Percentiles rank a stretch among this genome's conserved stretches.
Evolutionary conservation across 2,797 vertebrate species (phyloP).

Genomic region (Acipenser transmontanus): DNA sequence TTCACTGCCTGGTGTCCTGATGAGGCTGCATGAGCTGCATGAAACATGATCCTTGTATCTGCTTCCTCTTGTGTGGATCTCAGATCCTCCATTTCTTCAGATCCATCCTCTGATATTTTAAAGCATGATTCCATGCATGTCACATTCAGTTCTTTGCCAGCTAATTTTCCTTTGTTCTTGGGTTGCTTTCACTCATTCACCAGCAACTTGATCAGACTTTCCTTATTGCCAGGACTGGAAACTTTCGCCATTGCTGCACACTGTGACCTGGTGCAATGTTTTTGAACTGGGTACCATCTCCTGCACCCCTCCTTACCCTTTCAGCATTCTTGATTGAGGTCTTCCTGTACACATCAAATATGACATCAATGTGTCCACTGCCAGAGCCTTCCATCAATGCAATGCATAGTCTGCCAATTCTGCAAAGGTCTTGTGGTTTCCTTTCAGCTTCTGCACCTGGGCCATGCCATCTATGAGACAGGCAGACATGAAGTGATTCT

Average conservation of each 20-base stretch:
- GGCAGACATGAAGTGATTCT: conserved; percentile 15
- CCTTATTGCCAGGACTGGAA: conserved; percentile 10
- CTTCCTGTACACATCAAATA: conserved; percentile 16
- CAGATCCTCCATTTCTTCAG: too few relatives aligned
- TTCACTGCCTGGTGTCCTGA: too few relatives aligned
- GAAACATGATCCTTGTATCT: too few relatives aligned
- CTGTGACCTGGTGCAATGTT: conserved; percentile 17
- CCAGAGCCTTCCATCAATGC: neutral
- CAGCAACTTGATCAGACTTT: conserved; percentile 3
- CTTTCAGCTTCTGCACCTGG: neutral
- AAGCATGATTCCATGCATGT: too few relatives aligned
- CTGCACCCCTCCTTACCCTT: conserved; percentile 7
- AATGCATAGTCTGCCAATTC: conserved; percentile 8
- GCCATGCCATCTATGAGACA: conserved; percentile 18
- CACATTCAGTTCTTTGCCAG: neutral
- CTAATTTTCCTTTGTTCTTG: neutral
- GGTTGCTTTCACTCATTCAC: neutral
- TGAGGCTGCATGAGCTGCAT: too few relatives aligned
- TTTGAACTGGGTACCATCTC: conserved; percentile 6
- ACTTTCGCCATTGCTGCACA: conserved; percentile 16
- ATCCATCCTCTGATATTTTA: too few relatives aligned
- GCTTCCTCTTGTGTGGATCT: too few relatives aligned
- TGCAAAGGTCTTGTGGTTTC: conserved; percentile 12
- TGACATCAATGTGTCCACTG: conserved; percentile 9
- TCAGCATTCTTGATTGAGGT: conserved; percentile 20